Base-by-base conservation (phyloP, 2,113 vertebrate genomes). In the Tupaia tana region DNA sequence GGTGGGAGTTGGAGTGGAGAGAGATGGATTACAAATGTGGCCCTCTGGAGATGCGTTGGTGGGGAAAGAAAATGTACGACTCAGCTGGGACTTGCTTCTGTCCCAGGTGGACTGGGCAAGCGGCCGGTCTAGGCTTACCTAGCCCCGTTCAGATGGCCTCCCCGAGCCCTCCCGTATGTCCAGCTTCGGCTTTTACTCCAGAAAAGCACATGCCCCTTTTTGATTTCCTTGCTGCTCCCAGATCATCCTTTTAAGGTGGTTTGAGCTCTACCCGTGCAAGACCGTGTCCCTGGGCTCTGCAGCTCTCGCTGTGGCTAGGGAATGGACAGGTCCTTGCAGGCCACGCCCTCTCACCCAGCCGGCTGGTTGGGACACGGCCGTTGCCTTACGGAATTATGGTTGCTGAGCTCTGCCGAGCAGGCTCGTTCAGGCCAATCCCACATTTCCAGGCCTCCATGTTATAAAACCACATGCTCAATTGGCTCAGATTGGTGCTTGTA, bases 401-500 rank as follows among this genome's bases (percentile, higher is more conserved):
- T 5, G 11, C 19, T 0, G 78, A 67, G 64, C 66, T 34, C 10
- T 15, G 52, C 92, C 24, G 9, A 7, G 6, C 1, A 0, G 16
- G 9, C 70, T 58, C 3, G 19, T n/a, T 88, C 29, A 3, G 59
- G 69, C 74, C 20, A 0, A 4, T 70, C 59, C 66, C 19, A 5
- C 13, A 24, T 82, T 94, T 70, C 22, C 70, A 75, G 94, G 25
- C 88, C 94, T 52, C 13, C 43, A 0, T 25, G 78, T 77, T 89
- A 7, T 0, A 29, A 90, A 88, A 25, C 94, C 92, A 95, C 94
- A 94, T 94, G 95, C 82, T 92, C 88, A 1, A 0, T 95, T 97
- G 97, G 96, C 97, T 89, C 89, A 12, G 10, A 6, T n/a, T 11
- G n/a, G 54, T 20, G 59, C 83, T 92, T 94, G 59, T 81, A 54